These are phyloP conservation scores for Lacerta bilineata DNA, from an alignment of 2,797 vertebrate species.

Conservation along the genomic window DNA sequence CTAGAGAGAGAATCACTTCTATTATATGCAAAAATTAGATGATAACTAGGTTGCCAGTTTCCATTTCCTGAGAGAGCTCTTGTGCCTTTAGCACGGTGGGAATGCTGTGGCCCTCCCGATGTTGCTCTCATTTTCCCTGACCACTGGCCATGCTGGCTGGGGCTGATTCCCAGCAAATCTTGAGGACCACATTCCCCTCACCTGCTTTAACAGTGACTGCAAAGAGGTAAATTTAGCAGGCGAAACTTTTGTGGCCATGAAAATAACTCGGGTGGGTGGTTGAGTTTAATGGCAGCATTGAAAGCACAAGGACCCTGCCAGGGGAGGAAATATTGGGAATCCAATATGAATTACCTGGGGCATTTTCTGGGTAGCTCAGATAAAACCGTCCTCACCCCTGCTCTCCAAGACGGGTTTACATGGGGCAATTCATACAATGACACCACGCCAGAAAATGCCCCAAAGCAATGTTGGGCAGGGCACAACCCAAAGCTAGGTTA, in stretches of 20 bases:
- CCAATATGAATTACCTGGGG: not conserved
- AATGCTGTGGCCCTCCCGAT: too few species aligned
- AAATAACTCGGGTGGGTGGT: not conserved
- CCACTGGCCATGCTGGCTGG: too few species aligned
- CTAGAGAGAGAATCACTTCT: rapidly evolving
- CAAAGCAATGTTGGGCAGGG: slow-evolving; percentile 38
- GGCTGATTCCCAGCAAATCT: too few species aligned
- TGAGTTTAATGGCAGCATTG: not conserved
- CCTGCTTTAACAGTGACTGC: not conserved
- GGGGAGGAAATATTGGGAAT: not conserved
- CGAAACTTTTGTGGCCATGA: too few species aligned
- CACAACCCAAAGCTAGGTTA: too few species aligned
- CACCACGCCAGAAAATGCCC: slow-evolving; percentile 67
- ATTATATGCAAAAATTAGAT: not conserved
- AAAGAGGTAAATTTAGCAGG: not conserved
- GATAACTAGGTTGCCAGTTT: not conserved
- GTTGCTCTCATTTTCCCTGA: too few species aligned
- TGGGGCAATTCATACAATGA: slow-evolving; percentile 87
- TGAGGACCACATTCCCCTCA: too few species aligned
- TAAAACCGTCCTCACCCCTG: slow-evolving; percentile 83
- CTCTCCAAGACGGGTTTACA: slow-evolving; percentile 82
- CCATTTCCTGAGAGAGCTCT: not conserved
- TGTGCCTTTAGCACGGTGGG: not conserved
- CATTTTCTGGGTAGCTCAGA: slow-evolving; percentile 69
- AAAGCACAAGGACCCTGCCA: not conserved